Conservation (phyloP, 23 tunicate genomes). For the Ciona savignyi region DNA sequence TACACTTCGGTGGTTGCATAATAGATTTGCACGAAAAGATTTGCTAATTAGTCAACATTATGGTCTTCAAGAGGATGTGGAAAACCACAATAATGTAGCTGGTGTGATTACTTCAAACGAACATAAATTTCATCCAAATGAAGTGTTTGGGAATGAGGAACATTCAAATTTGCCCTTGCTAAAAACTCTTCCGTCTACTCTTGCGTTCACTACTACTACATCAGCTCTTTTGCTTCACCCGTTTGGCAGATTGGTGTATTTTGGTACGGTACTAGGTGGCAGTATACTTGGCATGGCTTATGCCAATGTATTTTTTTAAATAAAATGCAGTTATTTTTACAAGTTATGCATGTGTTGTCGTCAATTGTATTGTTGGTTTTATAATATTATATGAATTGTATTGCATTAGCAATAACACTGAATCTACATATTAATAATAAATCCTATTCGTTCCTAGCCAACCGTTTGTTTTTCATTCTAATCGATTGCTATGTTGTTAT, state of each 20-base stretch:
- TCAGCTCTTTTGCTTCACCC: constrained; percentile 18
- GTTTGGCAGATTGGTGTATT: constrained; percentile 38
- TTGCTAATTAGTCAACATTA: constrained; percentile 15
- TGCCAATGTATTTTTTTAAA: constrained; percentile 26
- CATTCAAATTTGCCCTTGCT: background rate
- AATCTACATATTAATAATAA: too few relatives aligned
- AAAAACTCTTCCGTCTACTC: constrained; percentile 31
- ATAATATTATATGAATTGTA: too few relatives aligned
- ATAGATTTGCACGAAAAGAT: constrained; percentile 50
- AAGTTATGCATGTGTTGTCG: too few relatives aligned
- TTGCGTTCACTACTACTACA: constrained; percentile 16
- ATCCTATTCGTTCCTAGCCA: too few relatives aligned
- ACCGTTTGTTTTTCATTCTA: too few relatives aligned
- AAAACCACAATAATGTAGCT: background rate
- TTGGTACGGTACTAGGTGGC: constrained; percentile 42
- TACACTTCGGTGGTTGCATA: constrained; percentile 64
- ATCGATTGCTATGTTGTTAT: too few relatives aligned
- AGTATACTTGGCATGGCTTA: constrained; percentile 33
- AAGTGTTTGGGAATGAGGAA: background rate
- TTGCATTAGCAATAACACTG: too few relatives aligned
- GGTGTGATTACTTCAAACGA: background rate
- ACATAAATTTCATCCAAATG: background rate
- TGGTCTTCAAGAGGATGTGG: background rate
- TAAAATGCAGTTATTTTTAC: background rate
- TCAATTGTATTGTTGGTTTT: too few relatives aligned